Base-by-base conservation (phyloP, 2,888 invertebrate genomes). In the Xanthia icteritia region DNA sequence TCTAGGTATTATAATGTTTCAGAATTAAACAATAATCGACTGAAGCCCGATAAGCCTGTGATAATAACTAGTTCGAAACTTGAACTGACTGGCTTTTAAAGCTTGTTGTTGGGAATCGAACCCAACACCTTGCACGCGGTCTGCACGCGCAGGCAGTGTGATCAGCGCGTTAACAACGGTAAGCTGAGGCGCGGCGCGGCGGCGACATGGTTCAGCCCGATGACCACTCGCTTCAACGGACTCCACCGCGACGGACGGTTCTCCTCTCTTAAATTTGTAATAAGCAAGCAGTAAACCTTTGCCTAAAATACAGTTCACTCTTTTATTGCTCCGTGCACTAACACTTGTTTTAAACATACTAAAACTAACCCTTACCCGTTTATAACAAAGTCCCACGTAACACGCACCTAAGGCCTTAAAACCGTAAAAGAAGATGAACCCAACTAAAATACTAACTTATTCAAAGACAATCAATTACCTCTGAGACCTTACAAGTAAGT, bases 401-500 rank as follows among this genome's bases (percentile, higher is more conserved):
- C 36, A 66, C 15, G 15, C 39, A 60, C 4, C 3, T 20, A 20
- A 6, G 6, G 56, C 58, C 3, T 54, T n/a, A 31, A 39, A 58
- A 66, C 51, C 17, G 5, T 42, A 65, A 69, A 76, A 64, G 6
- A 58, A 60, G 23, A 36, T 64, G 63, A 64, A 51, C 51, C 45
- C 20, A 77, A 76, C 48, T 64, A 15, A 66, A 75, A 68, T 15
- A 79, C 31, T 31, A 31, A 31, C 68, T 73, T 61, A 76, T 69
- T 72, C 48, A 77, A 74, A 89, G 67, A 77, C 80, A 79, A 85
- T 85, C 77, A 81, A 81, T 87, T 79, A 83, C 88, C 82, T 80
- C 85, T 76, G 75, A 74, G 83, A 74, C 73, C 73, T 83, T 72
- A 77, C n/a, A 36, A 78, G 64, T 78, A 77, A 77, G 48, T 69